These are phyloP conservation scores for Drosophila mojavensis DNA, from an alignment of 1,140 invertebrate species.

Conservation along the genomic window DNA sequence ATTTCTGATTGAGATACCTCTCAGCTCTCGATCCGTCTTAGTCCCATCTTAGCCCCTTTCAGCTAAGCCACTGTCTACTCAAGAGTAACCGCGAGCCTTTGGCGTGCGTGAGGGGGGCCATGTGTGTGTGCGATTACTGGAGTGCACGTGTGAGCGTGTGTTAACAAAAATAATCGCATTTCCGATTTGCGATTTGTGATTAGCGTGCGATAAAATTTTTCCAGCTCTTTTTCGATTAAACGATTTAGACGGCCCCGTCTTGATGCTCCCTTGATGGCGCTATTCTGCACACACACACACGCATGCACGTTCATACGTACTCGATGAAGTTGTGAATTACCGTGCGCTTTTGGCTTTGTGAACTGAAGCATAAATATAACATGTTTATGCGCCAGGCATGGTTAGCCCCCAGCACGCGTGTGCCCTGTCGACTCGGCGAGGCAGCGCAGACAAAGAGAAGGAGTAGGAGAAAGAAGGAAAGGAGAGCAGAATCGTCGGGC, in stretches of 20 bases:
- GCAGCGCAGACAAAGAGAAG: background rate
- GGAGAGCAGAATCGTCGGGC: background rate
- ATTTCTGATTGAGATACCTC: no score
- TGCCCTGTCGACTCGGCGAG: background rate
- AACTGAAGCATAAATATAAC: conserved; percentile 67
- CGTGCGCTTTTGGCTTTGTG: conserved; percentile 26
- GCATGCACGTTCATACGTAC: background rate
- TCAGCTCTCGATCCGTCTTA: no score
- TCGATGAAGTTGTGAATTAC: conserved; percentile 27
- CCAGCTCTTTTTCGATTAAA: conserved; percentile 38
- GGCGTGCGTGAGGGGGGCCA: background rate
- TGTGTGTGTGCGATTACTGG: background rate
- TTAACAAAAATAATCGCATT: conserved; percentile 75
- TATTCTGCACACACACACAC: conserved; percentile 6
- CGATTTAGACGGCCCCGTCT: conserved; percentile 13
- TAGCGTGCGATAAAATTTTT: conserved; percentile 73
- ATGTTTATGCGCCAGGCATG: conserved; percentile 43
- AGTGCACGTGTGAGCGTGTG: conserved; percentile 29
- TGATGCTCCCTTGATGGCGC: conserved; percentile 11
- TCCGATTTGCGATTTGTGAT: conserved; percentile 78
- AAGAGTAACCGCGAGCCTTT: conserved; percentile 10
- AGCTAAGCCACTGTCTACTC: conserved; percentile 23
- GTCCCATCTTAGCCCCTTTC: background rate
- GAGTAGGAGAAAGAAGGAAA: no score
- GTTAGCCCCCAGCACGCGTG: background rate